Percentiles rank a stretch among this genome's conserved stretches.
phyloP scores from a whole-genome alignment of 2,113 vertebrate species.

The Pionites leucogaster region DNA sequence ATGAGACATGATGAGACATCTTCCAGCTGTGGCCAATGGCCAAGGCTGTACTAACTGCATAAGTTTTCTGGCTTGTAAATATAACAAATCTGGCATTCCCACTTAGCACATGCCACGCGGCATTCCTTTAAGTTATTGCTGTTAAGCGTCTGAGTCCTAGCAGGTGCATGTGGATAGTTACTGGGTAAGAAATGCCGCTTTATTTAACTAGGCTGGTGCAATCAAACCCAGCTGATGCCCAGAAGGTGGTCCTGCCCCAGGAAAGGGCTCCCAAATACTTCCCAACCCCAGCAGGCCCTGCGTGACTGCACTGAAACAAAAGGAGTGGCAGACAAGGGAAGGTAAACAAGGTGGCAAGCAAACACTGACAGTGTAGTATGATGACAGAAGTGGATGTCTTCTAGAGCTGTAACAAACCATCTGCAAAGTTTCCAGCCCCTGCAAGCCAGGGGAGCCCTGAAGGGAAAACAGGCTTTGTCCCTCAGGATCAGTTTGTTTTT shows the following conservation, averaged over 20 bases:
- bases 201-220: neutral
- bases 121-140: neutral
- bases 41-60: conserved; percentile 9
- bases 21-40: conserved; percentile 30
- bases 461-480: neutral
- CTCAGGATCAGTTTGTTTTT: neutral
- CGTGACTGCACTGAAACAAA: neutral
- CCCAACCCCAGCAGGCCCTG: neutral
- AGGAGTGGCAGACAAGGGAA: neutral
- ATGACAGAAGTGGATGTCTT: neutral
- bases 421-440: neutral
- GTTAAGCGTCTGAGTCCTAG: neutral
- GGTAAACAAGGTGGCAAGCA: neutral
- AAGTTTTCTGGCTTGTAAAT: neutral
- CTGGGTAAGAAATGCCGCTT: neutral
- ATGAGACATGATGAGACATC: neutral
- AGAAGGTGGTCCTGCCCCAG: neutral
- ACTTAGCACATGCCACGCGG: neutral
- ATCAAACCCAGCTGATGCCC: neutral
- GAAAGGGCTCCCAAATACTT: neutral
- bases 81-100: neutral
- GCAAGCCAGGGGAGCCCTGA: neutral
- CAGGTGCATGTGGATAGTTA: neutral
- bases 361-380: neutral
- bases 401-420: neutral